phyloP scores from a whole-genome alignment of 2,113 vertebrate species.

The Otocyon megalotis region DNA sequence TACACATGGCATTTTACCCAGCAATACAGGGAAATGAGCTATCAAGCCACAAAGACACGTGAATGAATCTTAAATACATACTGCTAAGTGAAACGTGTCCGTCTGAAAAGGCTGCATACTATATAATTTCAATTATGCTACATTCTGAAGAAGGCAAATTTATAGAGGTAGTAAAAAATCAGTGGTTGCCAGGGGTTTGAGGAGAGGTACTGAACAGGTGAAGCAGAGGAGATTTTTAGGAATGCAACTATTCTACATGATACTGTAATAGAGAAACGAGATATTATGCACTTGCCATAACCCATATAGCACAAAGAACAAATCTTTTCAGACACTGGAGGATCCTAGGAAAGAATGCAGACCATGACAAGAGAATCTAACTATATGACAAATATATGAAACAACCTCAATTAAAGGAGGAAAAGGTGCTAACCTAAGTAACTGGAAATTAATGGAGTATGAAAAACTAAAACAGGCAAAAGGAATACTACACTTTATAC shows the following conservation, averaged over 20 bases:
- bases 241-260: neutral
- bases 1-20: neutral
- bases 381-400: neutral
- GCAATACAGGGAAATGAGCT: conserved; percentile 17
- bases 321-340: neutral
- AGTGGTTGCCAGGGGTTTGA: neutral
- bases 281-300: neutral
- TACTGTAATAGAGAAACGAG: neutral
- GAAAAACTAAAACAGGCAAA: neutral
- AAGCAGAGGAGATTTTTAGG: neutral
- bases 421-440: conserved; percentile 20
- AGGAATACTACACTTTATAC: neutral
- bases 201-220: neutral
- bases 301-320: neutral
- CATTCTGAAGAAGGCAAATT: neutral
- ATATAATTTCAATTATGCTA: conserved; percentile 16
- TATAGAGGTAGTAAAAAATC: neutral
- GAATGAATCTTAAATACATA: neutral
- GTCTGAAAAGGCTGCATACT: neutral
- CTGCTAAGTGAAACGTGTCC: neutral
- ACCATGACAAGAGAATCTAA: neutral
- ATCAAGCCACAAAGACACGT: neutral
- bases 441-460: neutral
- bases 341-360: neutral
- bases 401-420: neutral